Conservation (phyloP, 2,888 invertebrate genomes). For the Lucinisca nassula region DNA sequence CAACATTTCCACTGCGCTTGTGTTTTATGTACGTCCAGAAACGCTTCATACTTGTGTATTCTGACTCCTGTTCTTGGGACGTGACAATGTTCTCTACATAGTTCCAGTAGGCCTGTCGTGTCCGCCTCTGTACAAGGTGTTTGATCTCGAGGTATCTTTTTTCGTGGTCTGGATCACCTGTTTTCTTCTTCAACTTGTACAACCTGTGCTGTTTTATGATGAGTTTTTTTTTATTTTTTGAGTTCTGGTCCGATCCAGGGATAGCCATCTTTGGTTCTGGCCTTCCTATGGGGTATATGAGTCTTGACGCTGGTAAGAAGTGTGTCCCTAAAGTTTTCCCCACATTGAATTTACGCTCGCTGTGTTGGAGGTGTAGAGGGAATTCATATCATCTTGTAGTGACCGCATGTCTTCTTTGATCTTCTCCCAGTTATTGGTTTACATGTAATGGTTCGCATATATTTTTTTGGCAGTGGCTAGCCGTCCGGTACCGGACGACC, state of each 20-base stretch:
- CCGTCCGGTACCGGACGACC: too few species aligned
- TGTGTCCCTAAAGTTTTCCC: background rate
- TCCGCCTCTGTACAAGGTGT: constrained; percentile 4
- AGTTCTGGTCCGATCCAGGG: constrained; percentile 28
- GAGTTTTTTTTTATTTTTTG: background rate
- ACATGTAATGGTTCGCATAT: too few species aligned
- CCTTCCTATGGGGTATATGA: constrained; percentile 15
- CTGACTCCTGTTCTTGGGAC: constrained; percentile 19
- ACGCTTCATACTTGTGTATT: background rate
- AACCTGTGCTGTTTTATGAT: background rate
- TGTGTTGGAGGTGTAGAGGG: background rate
- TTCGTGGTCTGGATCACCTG: background rate
- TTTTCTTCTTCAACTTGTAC: constrained; percentile 17
- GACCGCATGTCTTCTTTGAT: background rate
- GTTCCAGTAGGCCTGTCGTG: constrained; percentile 33
- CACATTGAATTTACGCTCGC: too few species aligned
- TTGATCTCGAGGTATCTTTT: constrained; percentile 12
- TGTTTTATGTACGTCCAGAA: constrained; percentile 34
- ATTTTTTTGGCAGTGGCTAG: too few species aligned
- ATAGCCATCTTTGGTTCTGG: constrained; percentile 10
- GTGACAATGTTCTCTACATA: constrained; percentile 25
- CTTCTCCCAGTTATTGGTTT: too few species aligned
- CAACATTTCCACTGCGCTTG: background rate
- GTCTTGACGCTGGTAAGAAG: background rate
- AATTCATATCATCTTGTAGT: background rate